Conservation (phyloP, 37 sponge, comb jelly and placozoan genomes). For the Spongia lamella region DNA sequence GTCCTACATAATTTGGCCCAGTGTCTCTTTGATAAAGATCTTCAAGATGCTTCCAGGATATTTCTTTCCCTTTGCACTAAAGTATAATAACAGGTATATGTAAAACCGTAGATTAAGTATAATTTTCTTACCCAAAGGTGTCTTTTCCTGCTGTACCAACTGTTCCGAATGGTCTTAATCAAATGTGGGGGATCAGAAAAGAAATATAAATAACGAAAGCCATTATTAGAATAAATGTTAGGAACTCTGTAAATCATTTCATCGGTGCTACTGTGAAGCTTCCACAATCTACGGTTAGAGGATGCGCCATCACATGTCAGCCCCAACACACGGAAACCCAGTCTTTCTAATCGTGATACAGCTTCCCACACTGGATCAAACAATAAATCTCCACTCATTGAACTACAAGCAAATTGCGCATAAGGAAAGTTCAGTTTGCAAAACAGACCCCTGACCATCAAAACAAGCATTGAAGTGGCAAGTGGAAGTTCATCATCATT, state of each 20-base stretch:
- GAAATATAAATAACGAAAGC: slow-evolving; percentile 30
- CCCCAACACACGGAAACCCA: too few species aligned
- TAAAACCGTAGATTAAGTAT: background rate
- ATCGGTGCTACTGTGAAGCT: background rate
- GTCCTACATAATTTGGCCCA: background rate
- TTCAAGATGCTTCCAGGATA: slow-evolving; percentile 29
- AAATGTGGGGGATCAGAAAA: slow-evolving; percentile 53
- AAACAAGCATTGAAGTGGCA: slow-evolving; percentile 40
- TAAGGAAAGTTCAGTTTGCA: slow-evolving; percentile 32
- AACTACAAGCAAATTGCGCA: slow-evolving; percentile 35
- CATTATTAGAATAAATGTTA: slow-evolving; percentile 41
- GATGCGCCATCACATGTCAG: too few species aligned
- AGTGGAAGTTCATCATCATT: slow-evolving; percentile 3
- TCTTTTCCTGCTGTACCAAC: slow-evolving; percentile 10
- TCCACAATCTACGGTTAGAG: too few species aligned
- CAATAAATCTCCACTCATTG: slow-evolving; percentile 31
- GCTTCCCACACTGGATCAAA: slow-evolving; percentile 49
- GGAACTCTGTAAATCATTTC: slow-evolving; percentile 9
- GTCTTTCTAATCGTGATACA: too few species aligned
- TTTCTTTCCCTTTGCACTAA: slow-evolving; percentile 20
- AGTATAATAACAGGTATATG: slow-evolving; percentile 17
- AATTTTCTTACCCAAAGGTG: slow-evolving; percentile 33
- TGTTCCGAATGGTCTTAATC: slow-evolving; percentile 48
- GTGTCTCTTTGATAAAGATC: slow-evolving; percentile 19
- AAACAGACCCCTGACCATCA: slow-evolving; percentile 47